Base-by-base conservation (phyloP, 2,888 invertebrate species). In the Diarsia dahlii region DNA sequence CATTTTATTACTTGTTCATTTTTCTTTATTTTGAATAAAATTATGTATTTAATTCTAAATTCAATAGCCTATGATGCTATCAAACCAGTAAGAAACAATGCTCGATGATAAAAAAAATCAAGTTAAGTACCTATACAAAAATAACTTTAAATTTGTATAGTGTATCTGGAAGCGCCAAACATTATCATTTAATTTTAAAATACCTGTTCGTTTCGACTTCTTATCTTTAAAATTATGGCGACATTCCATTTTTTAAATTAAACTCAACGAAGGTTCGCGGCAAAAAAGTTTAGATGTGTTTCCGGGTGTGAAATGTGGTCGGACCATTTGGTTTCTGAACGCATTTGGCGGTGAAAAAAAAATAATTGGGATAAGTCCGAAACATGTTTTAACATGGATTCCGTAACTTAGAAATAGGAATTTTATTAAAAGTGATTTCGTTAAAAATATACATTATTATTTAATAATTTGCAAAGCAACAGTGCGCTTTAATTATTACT, bases 251-350 rank as follows among this genome's bases (percentile, higher is more conserved):
- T 81, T 85, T 70, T 69, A 86, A 89, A 85, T 84, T 84, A 81
- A 84, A 81, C 66, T 70, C 68, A 71, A 77, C 56, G 74, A 84
- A 85, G 85, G 88, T 88, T 87, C 77, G 82, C 84, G 87, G 90
- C 91, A 94, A 95, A 95, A 91, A 94, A 94, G 88, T 90, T 91
- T 90, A 81, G 91, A 92, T 91, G 90, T 92, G 89, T 95, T 95
- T 95, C 94, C 95, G 94, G 95, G 94, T 94, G 95, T 95, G 93
- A 95, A 95, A 95, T 95, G 94, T 94, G 95, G 92, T 91, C 88
- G 92, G 88, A 91, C 91, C 94, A 93, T 95, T 95, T 93, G 92
- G 93, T 93, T 92, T 90, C 87, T 86, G 89, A 91, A 91, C 91
- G 93, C 93, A 93, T 94, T 94, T 93, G 92, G 91, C 87, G 87